Evolutionary conservation across 1,140 invertebrate genomes (phyloP), one percentile per base, ranked within the genome.

Genomic region (Asbolus verrucosus): DNA sequence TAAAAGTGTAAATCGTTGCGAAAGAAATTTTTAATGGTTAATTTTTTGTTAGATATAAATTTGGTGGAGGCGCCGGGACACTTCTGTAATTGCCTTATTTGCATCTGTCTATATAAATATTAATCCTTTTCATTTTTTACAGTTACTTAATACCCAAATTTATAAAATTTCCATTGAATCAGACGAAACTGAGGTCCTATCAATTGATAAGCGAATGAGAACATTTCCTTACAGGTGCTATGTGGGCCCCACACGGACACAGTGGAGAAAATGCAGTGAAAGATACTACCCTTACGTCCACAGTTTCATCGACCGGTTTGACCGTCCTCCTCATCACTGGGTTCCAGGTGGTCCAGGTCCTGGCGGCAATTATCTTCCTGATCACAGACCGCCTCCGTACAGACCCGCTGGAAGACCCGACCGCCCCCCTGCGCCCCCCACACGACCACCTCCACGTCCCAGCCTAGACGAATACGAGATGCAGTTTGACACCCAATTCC

Each of bases 261-360:
- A 94, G 82, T 94, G 92, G 92, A 83, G 92, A 15, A 92, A 92
- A 14, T 94, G 92, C 77, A 93, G 89, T 75, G 92, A 94, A 70
- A 86, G 88, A 24, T 93, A 94, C 77, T 92, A 87, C 75, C 91
- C 92, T 0, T 85, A 86, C 74, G 73, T 76, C 21, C 79, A 65
- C 74, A 80, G 65, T 69, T 69, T 43, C 24, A 43, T 39, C 38
- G 72, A 69, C 67, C 65, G 67, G 19, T 68, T 70, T 59, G 70
- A 75, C 21, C 24, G 27, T 54, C 69, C 69, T 54, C 33, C 33
- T n/a, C 33, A n/a, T n/a, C 33, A 11, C n/a, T 36, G 33, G 33
- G 4, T 9, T 6, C 14, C n/a, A 11, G 8, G 11, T 6, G 61
- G n/a, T n/a, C n/a, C n/a, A n/a, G n/a, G n/a, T n/a, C n/a, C n/a